These are phyloP conservation scores for Pseudochromis fuscus DNA, from an alignment of 2,797 vertebrate species.

Conservation along the genomic window DNA sequence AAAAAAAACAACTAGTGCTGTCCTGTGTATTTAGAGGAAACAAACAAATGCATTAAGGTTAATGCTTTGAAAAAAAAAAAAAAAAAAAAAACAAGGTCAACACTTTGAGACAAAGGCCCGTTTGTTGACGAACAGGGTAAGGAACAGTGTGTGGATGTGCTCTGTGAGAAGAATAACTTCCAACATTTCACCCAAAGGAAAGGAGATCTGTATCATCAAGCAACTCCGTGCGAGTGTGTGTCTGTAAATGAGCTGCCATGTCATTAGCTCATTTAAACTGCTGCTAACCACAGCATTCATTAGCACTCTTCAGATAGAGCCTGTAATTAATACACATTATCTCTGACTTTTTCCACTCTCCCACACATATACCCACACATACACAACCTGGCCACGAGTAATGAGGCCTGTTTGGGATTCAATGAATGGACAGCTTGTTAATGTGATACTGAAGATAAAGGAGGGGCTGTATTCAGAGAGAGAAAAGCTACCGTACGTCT, in stretches of 20 bases:
- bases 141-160: slow-evolving; percentile 27
- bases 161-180: slow-evolving; percentile 66
- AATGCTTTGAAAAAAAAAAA: no score
- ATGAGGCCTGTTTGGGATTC: slow-evolving; percentile 81
- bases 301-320: slow-evolving; percentile 81
- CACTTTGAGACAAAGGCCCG: slow-evolving; percentile 15
- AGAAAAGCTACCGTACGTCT: slow-evolving; percentile 70
- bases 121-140: slow-evolving; percentile 3
- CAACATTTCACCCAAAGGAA: slow-evolving; percentile 57
- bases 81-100: no score
- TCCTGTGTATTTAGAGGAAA: not conserved
- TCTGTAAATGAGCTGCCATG: slow-evolving; percentile 74
- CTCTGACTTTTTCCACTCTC: slow-evolving; percentile 71
- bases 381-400: slow-evolving; percentile 60
- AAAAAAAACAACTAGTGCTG: not conserved
- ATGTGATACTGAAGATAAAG: slow-evolving; percentile 80
- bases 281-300: slow-evolving; percentile 82
- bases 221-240: slow-evolving; percentile 24
- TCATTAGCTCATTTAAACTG: slow-evolving; percentile 84
- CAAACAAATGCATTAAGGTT: not conserved
- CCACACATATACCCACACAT: slow-evolving; percentile 32
- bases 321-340: slow-evolving; percentile 84
- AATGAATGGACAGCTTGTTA: slow-evolving; percentile 77
- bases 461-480: slow-evolving; percentile 66
- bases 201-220: slow-evolving; percentile 62